phyloP scores from a whole-genome alignment of 2,113 vertebrate genomes.

The Oreochromis spilurus region DNA sequence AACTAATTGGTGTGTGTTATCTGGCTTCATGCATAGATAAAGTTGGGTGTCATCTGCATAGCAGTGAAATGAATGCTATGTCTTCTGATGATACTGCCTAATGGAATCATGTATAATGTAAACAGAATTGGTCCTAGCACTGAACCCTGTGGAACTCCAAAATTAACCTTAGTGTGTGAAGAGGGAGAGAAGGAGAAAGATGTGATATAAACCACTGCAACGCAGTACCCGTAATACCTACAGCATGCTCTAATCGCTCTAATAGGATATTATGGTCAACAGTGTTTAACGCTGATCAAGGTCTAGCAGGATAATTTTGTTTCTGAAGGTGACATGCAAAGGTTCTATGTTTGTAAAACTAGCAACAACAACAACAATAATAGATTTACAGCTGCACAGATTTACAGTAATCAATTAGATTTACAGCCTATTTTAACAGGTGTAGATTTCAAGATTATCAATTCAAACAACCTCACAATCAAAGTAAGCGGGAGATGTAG shows the following conservation, averaged over 20 bases:
- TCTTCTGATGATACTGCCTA: background rate
- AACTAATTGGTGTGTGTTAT: background rate
- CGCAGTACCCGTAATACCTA: background rate
- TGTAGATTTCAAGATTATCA: background rate
- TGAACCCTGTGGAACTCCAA: background rate
- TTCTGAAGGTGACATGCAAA: background rate
- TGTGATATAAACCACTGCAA: background rate
- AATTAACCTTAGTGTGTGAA: background rate
- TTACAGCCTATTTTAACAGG: background rate
- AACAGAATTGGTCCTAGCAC: background rate
- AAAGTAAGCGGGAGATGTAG: background rate
- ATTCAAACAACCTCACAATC: background rate
- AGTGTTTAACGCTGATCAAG: background rate
- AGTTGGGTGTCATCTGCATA: accelerated
- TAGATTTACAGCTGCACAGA: too few species aligned
- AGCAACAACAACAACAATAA: too few species aligned
- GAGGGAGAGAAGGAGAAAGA: background rate
- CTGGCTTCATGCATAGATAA: accelerated
- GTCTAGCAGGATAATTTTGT: background rate
- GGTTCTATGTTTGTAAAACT: background rate
- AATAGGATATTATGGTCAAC: background rate
- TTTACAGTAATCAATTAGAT: background rate
- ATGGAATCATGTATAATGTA: background rate
- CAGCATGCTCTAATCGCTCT: background rate
- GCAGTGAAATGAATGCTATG: background rate